phyloP scores from a whole-genome alignment of 1,140 invertebrate species.

The Ruditapes philippinarum region DNA sequence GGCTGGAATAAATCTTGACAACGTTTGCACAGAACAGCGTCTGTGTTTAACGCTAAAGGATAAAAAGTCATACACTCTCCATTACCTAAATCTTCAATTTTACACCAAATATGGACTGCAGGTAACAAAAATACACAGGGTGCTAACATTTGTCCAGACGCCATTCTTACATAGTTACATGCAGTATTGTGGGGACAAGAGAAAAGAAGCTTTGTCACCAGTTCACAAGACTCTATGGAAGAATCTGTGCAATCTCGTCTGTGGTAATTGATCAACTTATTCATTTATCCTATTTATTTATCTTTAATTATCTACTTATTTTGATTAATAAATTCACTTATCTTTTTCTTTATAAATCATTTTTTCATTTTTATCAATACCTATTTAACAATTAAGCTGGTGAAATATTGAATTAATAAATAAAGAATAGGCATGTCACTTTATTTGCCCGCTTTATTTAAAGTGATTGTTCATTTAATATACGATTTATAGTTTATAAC shows the following conservation, averaged over 20 bases:
- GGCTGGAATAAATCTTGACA: neutral
- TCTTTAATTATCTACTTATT: neutral
- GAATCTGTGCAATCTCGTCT: neutral
- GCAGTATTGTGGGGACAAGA: neutral
- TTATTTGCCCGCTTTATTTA: neutral
- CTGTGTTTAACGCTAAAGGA: neutral
- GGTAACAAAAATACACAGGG: neutral
- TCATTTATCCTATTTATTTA: neutral
- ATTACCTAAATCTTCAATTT: neutral
- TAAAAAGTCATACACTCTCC: conserved; percentile 3
- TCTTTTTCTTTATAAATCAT: neutral
- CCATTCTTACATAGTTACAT: neutral
- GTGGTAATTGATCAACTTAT: neutral
- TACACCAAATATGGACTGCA: neutral
- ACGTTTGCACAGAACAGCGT: neutral
- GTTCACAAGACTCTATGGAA: neutral
- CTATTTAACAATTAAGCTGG: neutral
- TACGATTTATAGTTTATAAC: too few relatives aligned
- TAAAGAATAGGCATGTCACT: neutral
- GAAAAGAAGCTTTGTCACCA: neutral
- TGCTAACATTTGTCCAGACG: neutral
- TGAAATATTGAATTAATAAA: neutral
- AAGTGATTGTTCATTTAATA: neutral
- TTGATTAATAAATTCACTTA: neutral
- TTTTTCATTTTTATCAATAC: neutral